Conservation (phyloP, 1,140 invertebrate genomes). For the Zaprionus nigranus region DNA sequence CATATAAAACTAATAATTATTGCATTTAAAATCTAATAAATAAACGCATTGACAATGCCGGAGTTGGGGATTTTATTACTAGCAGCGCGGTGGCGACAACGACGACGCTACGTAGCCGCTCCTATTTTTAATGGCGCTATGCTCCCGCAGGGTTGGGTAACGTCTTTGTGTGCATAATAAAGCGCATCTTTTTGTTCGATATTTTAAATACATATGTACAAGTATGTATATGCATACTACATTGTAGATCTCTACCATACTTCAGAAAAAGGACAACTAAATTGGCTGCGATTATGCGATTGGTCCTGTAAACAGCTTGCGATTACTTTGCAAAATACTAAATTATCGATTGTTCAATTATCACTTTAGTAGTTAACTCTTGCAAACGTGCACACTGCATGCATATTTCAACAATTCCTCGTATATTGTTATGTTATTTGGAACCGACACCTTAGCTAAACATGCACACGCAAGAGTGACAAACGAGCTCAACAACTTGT, state of each 20-base stretch:
- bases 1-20: constrained; percentile 83
- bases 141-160: constrained; percentile 30
- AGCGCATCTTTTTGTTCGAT: neutral
- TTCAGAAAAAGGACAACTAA: neutral
- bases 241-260: neutral
- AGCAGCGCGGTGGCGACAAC: neutral
- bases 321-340: neutral
- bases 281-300: neutral
- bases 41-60: constrained; percentile 76
- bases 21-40: constrained; percentile 84
- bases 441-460: neutral
- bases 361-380: neutral
- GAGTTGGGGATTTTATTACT: constrained; percentile 53
- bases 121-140: constrained; percentile 68
- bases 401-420: neutral
- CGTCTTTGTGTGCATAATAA: neutral
- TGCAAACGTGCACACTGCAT: neutral
- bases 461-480: constrained; percentile 9
- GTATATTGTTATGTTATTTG: neutral
- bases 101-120: constrained; percentile 51
- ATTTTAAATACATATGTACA: neutral
- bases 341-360: neutral
- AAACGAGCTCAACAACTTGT: constrained; percentile 1
- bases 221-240: neutral
- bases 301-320: neutral